phyloP scores from a whole-genome alignment of 2,888 invertebrate genomes.

The Heteromurus nitidus region DNA sequence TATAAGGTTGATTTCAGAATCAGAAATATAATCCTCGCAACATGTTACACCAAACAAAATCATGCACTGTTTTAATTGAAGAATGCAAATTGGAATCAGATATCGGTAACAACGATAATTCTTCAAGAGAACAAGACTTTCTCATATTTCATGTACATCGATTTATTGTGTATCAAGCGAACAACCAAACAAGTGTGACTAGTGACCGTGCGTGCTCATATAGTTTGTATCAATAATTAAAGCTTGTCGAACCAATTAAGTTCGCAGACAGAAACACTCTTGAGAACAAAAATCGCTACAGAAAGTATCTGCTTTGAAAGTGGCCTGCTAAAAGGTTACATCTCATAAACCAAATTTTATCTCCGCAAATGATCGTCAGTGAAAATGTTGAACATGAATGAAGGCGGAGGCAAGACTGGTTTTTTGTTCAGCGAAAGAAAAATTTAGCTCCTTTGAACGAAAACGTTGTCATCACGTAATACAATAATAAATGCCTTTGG shows the following conservation, averaged over 20 bases:
- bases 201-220: no score
- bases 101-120: no score
- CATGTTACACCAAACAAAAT: no score
- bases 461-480: slow-evolving; percentile 25
- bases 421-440: slow-evolving; percentile 21
- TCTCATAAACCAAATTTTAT: slow-evolving; percentile 42
- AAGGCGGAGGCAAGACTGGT: slow-evolving; percentile 20
- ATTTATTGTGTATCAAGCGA: no score
- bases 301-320: not conserved
- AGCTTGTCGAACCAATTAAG: slow-evolving; percentile 44
- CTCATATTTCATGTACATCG: no score
- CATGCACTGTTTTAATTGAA: no score
- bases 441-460: not conserved
- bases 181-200: no score
- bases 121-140: no score
- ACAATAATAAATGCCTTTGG: slow-evolving; percentile 30
- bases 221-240: no score
- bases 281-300: not conserved
- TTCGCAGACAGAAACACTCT: not conserved
- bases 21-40: no score
- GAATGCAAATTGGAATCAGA: no score
- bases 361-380: slow-evolving; percentile 1
- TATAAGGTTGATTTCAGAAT: slow-evolving; percentile 11
- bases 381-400: not conserved
- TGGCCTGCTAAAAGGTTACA: slow-evolving; percentile 1